Evolutionary conservation across 2,113 vertebrate species (phyloP).

Genomic region (Ictidomys tridecemlineatus): DNA sequence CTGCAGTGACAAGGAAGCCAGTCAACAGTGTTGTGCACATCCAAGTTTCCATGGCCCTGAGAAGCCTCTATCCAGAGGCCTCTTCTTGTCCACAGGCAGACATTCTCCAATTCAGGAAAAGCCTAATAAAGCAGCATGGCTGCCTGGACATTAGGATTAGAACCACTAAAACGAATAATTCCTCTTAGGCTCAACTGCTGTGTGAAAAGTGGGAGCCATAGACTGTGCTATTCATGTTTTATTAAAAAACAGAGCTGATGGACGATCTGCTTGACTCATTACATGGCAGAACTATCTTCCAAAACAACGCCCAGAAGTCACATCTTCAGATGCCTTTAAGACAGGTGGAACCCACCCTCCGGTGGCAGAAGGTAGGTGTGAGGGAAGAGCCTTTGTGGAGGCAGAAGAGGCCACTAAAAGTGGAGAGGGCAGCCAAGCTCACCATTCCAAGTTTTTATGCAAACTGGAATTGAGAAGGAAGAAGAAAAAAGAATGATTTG

Average conservation of each 20-base stretch:
- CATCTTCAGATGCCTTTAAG: background rate
- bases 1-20: background rate
- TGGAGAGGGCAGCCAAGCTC: background rate
- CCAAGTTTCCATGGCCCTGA: background rate
- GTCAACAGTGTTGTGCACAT: background rate
- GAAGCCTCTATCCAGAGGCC: background rate
- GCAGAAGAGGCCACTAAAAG: background rate
- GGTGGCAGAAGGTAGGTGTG: background rate
- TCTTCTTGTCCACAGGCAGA: conserved; percentile 2
- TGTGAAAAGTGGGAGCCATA: conserved; percentile 74
- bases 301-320: conserved; percentile 47
- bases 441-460: background rate
- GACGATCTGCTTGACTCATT: conserved; percentile 65
- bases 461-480: background rate
- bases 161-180: conserved; percentile 72
- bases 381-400: background rate
- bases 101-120: conserved; percentile 51
- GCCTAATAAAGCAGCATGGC: conserved; percentile 57
- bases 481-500: conserved; percentile 20
- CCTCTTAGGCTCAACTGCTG: conserved; percentile 73
- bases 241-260: conserved; percentile 75
- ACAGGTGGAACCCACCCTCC: background rate
- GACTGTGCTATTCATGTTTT: conserved; percentile 73
- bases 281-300: conserved; percentile 50
- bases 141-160: conserved; percentile 59